Evolutionary conservation across 2,797 vertebrate genomes (phyloP), one percentile per base, ranked within the genome.

Genomic region (Chrosomus eos): DNA sequence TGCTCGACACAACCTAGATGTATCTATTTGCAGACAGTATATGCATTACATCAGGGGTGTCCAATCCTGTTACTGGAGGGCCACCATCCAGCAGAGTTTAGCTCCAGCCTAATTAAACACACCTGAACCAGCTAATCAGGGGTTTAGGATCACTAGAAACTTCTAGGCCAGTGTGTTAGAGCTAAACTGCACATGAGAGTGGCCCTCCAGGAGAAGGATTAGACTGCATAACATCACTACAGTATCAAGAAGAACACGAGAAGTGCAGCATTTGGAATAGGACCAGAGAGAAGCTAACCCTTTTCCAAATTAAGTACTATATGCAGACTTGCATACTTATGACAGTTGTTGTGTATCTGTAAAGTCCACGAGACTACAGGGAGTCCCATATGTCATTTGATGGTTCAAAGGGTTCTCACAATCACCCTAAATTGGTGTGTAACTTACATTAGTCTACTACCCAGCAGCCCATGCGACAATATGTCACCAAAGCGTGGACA

Each of bases 1-100:
- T 6, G 11, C 51, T 76, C 36, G 7, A 40, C 13, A 40, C 23
- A 60, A 2, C 7, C 4, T 75, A 5, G 6, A 14, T 48, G 23
- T 72, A 28, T 48, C 62, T 74, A 48, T 74, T 74, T 74, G 28
- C 48, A 14, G 13, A 38, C 72, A 75, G 21, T 55, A 66, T 60
- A 26, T 60, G 23, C 33, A 19, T 76, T 23, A 38, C 23, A 38
- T 40, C 7, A 76, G 10, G 10, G 31, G 21, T 76, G 21, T 58
- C 23, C 7, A 60, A 2, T 60, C 33, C 23, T 26, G 23, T 58
- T 40, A 53, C 16, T 26, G 36, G 14, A 60, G 14, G 33, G 36
- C 36, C 13, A 40, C 53, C 16, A 58, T 77, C 53, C 16, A 40
- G 33, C 4, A 40, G 53, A 40, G 33, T 40, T 38, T 19, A 40